Evolutionary conservation across 2,888 invertebrate species (phyloP).

Genomic region (Megalurothrips usitatus): DNA sequence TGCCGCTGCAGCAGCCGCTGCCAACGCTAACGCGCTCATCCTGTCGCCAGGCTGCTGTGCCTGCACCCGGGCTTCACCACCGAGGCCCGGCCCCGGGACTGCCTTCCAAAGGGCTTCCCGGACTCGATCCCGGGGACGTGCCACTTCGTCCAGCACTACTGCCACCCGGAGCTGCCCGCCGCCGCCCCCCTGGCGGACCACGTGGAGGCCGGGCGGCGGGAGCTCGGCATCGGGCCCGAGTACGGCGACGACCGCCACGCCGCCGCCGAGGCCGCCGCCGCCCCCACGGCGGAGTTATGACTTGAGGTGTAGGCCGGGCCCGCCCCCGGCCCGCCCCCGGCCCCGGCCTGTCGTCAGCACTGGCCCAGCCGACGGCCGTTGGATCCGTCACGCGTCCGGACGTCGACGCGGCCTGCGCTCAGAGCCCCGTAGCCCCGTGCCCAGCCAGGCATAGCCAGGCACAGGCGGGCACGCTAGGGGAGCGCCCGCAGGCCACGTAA

Average conservation of each 20-base stretch:
- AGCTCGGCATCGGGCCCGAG: constrained; percentile 53
- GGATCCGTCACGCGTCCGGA: too few species aligned
- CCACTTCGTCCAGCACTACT: constrained; percentile 77
- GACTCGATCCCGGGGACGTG: constrained; percentile 73
- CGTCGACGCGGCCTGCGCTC: too few species aligned
- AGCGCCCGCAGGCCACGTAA: too few species aligned
- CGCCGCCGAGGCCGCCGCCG: not conserved
- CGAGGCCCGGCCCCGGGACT: constrained; percentile 68
- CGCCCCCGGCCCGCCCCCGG: not conserved
- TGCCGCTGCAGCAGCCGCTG: too few species aligned
- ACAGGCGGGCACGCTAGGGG: too few species aligned
- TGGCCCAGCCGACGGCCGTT: too few species aligned
- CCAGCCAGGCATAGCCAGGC: too few species aligned
- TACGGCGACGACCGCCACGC: not conserved
- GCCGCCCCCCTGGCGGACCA: constrained; percentile 60
- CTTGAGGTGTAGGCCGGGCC: constrained; percentile 1
- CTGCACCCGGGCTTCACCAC: constrained; percentile 71
- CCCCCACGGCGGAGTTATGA: constrained; percentile 4
- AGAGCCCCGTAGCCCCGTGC: too few species aligned
- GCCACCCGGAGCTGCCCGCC: constrained; percentile 61
- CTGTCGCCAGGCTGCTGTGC: constrained; percentile 61
- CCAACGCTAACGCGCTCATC: too few species aligned
- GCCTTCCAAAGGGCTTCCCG: constrained; percentile 81
- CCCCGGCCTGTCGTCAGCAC: too few species aligned
- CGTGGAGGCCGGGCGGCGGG: constrained; percentile 58